Base-by-base conservation (phyloP, 2,797 vertebrate genomes). In the Triplophysa bombifrons region DNA sequence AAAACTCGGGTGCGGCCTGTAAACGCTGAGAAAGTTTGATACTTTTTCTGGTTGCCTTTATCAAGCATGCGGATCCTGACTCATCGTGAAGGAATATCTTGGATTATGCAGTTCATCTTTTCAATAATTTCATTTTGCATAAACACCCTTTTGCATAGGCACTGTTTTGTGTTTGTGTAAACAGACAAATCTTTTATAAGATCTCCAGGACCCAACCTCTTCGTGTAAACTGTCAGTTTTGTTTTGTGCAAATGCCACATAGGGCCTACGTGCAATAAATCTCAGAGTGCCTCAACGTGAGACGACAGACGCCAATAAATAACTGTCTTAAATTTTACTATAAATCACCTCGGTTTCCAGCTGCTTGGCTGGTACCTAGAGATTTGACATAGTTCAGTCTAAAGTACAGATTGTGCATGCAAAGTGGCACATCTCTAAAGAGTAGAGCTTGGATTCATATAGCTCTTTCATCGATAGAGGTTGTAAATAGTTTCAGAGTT, bases 401-500 rank as follows among this genome's bases (percentile, higher is more conserved):
- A 64, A 80, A 80, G 46, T 56, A 48, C 38, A 73, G 60, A 34
- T 58, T 48, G 38, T 73, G 51, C 13, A 16, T 34, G 16, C 17
- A 71, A 74, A 77, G 53, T 20, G 41, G 22, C 75, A 72, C 66
- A 72, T 53, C 74, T 65, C 66, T 53, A 70, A 56, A 17, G 48
- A 72, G 44, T 66, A 17, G 10, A 84, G 65, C 27, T 44, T 53
- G 51, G 71, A 50, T 78, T 81, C 66, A 78, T 66, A 66, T 78
- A 75, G 58, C 27, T 48, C 20, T 44, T 66, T 53, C 65, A 64
- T 50, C 64, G 60, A 44, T 46, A 38, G 51, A 73, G 64, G 61
- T 20, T 75, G 58, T 82, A 78, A 82, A 82, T 78, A 74, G 41
- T 80, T 82, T 73, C 7, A 64, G 76, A 22, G n/a, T 64, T 83